A percentile compares a stretch with the other conserved stretches of the same genome.
Evolutionary conservation across 2,888 invertebrate species (phyloP).

Genomic region (Dasysyrphus albostriatus): DNA sequence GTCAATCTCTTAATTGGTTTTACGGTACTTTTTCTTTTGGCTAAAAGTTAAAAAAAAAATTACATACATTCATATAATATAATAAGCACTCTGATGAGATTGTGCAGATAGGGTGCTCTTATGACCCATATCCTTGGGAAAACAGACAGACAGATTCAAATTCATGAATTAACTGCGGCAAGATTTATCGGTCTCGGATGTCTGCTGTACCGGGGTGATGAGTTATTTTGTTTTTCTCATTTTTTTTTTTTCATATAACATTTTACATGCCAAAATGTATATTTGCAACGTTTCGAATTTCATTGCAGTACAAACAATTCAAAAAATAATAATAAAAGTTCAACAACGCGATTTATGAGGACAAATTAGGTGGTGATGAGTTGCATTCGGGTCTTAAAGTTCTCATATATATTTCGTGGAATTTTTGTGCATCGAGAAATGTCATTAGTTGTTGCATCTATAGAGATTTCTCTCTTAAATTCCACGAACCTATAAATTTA

Average conservation of each 20-base stretch:
- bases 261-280: constrained; percentile 12
- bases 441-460: constrained; percentile 47
- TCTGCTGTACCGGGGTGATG: constrained; percentile 26
- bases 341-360: constrained; percentile 66
- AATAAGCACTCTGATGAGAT: constrained; percentile 69
- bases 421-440: constrained; percentile 55
- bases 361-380: constrained; percentile 75
- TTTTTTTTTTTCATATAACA: not conserved
- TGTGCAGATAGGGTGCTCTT: constrained; percentile 65
- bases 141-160: constrained; percentile 60
- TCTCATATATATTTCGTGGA: constrained; percentile 64
- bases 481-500: constrained; percentile 66
- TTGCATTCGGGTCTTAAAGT: constrained; percentile 28
- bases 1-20: constrained; percentile 76
- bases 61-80: constrained; percentile 20
- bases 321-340: not conserved
- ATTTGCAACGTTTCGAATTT: constrained; percentile 18
- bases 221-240: constrained; percentile 15
- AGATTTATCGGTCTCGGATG: constrained; percentile 67
- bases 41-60: constrained; percentile 32
- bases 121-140: constrained; percentile 74
- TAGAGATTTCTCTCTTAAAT: constrained; percentile 55
- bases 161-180: constrained; percentile 70
- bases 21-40: constrained; percentile 69
- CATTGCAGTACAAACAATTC: constrained; percentile 5